phyloP scores from a whole-genome alignment of 2,888 invertebrate species.

The Yponomeuta sedellus region DNA sequence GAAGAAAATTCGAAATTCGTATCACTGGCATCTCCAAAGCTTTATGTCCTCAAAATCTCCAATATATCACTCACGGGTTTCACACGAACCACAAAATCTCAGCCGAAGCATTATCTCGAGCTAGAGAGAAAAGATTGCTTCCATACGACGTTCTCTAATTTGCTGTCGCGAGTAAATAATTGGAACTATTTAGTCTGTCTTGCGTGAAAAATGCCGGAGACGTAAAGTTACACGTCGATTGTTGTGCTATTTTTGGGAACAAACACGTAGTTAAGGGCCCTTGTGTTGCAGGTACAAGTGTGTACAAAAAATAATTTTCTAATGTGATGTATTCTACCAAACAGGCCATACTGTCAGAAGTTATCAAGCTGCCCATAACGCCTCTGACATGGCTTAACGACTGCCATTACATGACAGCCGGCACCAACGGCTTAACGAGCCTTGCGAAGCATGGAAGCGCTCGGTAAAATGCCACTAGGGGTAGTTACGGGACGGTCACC shows the following conservation, averaged over 20 bases:
- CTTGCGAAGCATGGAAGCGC: too few species aligned
- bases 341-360: too few species aligned
- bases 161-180: constrained; percentile 8
- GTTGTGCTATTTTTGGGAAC: constrained; percentile 1
- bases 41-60: not conserved
- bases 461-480: too few species aligned
- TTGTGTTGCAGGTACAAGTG: not conserved
- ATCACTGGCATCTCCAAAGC: not conserved
- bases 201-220: constrained; percentile 2
- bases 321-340: too few species aligned
- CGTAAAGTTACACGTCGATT: not conserved
- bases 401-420: too few species aligned
- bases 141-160: constrained; percentile 6
- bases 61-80: constrained; percentile 2
- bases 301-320: not conserved
- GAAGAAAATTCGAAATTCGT: too few species aligned
- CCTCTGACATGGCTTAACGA: too few species aligned
- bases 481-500: too few species aligned
- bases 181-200: constrained; percentile 5
- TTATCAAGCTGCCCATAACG: too few species aligned
- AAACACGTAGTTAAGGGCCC: not conserved
- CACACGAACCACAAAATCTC: constrained; percentile 6
- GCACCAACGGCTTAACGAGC: too few species aligned
- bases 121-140: not conserved
- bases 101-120: not conserved